Evolutionary conservation across 2,797 vertebrate genomes (phyloP), one percentile per base, ranked within the genome.

Genomic region (Melanotaenia parkinsoni): DNA sequence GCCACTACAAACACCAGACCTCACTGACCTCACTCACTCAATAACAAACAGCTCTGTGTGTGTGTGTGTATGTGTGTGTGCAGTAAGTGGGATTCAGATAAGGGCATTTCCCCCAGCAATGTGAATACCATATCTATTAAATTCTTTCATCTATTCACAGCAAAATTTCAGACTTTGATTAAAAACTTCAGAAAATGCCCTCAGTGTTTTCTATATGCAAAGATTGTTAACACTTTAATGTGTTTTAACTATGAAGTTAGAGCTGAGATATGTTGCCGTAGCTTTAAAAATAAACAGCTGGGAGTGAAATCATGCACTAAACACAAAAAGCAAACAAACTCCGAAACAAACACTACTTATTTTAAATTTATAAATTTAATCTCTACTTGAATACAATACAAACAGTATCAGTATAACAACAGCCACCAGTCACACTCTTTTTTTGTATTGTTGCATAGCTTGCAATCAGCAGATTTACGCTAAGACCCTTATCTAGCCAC

Each of bases 31-130:
- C 72, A 77, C 73, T 24, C 70, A 76, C 77, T 85, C 84, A 89
- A 90, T 85, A 91, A 93, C 86, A 91, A 93, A 92, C 90, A 92
- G 84, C 81, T 90, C 38, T 9, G 64, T 38, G 65, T 68, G 72
- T 53, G 63, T 47, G 58, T 58, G 38, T 45, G 59, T 33, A 35
- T 30, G 58, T 57, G 60, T 51, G 58, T 68, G 38, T 65, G 47
- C 43, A 26, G 38, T 50, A 43, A 62, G 26, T 53, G 62, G 40
- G 57, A 32, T 32, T 28, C 59, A 40, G 58, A 63, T 58, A 20
- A 20, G 13, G 71, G 33, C 60, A 30, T 50, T 18, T 30, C 75
- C 24, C 56, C 24, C 8, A 13, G 6, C 65, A 76, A 67, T 47
- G 51, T 35, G 5, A 38, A 58, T 60, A 10, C 43, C 72, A 63